Percentiles rank a stretch among this genome's conserved stretches.
Conservation (phyloP, 1,140 invertebrate genomes). For the Sesamia nonagrioides region DNA sequence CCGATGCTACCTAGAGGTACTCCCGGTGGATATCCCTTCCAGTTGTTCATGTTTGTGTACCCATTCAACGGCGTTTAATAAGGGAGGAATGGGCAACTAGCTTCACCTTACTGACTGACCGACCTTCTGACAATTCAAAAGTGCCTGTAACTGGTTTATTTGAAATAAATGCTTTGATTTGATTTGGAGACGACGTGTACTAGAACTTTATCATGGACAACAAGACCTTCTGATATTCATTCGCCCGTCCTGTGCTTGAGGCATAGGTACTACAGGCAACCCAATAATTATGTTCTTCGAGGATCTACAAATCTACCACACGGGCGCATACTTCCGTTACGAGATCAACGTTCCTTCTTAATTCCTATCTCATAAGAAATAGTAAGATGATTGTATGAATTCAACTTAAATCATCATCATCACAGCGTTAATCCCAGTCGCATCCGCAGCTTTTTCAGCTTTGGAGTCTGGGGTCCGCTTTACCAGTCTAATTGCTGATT, state of each 20-base stretch:
- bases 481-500: too few relatives aligned
- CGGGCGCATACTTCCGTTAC: slow-evolving; percentile 83
- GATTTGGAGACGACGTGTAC: slow-evolving; percentile 61
- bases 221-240: slow-evolving; percentile 90
- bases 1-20: slow-evolving; percentile 91
- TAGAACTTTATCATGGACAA: slow-evolving; percentile 77
- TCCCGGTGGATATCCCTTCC: slow-evolving; percentile 89
- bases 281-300: slow-evolving; percentile 90
- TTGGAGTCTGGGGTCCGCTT: too few relatives aligned
- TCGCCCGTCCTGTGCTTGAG: slow-evolving; percentile 89
- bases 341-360: slow-evolving; percentile 66
- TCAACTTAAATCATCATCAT: too few relatives aligned
- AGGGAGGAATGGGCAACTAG: too few relatives aligned
- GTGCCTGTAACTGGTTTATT: too few relatives aligned
- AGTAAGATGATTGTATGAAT: slow-evolving; percentile 15
- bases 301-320: slow-evolving; percentile 90
- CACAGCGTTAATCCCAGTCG: too few relatives aligned
- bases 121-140: too few relatives aligned
- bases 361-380: neutral
- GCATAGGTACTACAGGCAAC: slow-evolving; percentile 87
- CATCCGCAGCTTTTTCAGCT: too few relatives aligned
- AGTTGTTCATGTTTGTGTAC: slow-evolving; percentile 90
- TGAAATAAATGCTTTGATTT: too few relatives aligned
- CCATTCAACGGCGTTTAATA: slow-evolving; percentile 75
- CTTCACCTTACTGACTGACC: too few relatives aligned